These are phyloP conservation scores for Lycophotia porphyrea DNA, from an alignment of 2,888 invertebrate species.

Conservation along the genomic window DNA sequence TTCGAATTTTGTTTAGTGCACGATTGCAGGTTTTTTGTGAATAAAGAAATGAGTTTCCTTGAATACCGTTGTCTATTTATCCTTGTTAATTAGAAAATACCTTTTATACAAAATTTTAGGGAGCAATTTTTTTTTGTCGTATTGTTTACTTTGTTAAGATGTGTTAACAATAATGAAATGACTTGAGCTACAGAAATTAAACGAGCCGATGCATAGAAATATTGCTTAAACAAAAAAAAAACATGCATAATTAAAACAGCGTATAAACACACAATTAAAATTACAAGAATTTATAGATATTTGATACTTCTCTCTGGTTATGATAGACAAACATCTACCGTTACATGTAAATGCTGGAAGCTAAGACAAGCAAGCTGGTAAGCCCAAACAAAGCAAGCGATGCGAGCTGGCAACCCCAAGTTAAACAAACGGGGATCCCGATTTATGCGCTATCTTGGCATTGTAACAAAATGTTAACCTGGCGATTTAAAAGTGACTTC, in stretches of 20 bases:
- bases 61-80: background rate
- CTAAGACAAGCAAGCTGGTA: conserved; percentile 39
- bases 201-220: background rate
- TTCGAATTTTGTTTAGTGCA: conserved; percentile 30
- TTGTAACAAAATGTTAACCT: conserved; percentile 15
- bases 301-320: background rate
- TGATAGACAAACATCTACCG: conserved; percentile 5
- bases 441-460: conserved; percentile 48
- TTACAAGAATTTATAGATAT: background rate
- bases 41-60: conserved; percentile 8
- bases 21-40: conserved; percentile 14
- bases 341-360: conserved; percentile 16
- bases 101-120: background rate
- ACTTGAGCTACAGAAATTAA: background rate
- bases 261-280: background rate
- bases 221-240: background rate
- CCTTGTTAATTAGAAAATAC: background rate
- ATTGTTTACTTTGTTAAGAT: background rate
- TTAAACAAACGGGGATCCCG: conserved; percentile 38
- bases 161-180: background rate
- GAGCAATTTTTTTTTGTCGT: background rate
- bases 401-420: conserved; percentile 47
- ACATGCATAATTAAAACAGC: background rate
- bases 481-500: conserved; percentile 6
- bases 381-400: conserved; percentile 36